Evolutionary conservation across 2,888 invertebrate genomes (phyloP), one percentile per base, ranked within the genome.

Genomic region (Rhingia campestris): DNA sequence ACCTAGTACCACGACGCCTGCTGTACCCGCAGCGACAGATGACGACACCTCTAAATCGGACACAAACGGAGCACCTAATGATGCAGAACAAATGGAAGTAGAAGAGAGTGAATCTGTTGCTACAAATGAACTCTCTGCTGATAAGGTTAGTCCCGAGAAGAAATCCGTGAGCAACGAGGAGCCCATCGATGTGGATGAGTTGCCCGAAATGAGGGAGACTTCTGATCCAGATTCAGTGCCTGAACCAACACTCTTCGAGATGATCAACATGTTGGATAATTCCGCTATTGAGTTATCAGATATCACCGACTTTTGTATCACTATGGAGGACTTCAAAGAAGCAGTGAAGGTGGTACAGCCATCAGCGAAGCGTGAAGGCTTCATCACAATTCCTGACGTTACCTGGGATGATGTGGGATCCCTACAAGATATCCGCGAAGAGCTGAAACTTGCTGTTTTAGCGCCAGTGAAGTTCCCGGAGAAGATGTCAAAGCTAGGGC

Each of bases 351-450:
- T 94, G 70, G 95, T 98, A 5, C 97, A 97, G 90, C 99, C 99
- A 0, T 97, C 97, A 63, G 96, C 98, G 0, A 98, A 98, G 88
- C 93, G 99, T 87, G 99, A 99, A 93, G 99, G 99, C 61, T 99
- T 99, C 91, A 97, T 97, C 2, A 98, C 98, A 0, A 97, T 99
- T 10, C 99, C 99, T 2, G 97, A 98, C 92, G 97, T 97, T 0
- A 97, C 97, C 1, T 99, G 99, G 99, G 95, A 97, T 45, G 98
- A 99, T 92, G 94, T 99, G 86, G 99, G 99, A 0, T 98, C 99
- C 0, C 91, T 99, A 63, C 93, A 93, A 63, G 95, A 96, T 89
- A 96, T 99, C 53, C 93, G 98, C 67, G 95, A 97, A 89, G 97
- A 98, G 89, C 92, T 99, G 41, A 96, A 98, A 90, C 93, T 97